Base-by-base conservation (phyloP, 1,140 invertebrate genomes). In the Euwallacea similis region DNA sequence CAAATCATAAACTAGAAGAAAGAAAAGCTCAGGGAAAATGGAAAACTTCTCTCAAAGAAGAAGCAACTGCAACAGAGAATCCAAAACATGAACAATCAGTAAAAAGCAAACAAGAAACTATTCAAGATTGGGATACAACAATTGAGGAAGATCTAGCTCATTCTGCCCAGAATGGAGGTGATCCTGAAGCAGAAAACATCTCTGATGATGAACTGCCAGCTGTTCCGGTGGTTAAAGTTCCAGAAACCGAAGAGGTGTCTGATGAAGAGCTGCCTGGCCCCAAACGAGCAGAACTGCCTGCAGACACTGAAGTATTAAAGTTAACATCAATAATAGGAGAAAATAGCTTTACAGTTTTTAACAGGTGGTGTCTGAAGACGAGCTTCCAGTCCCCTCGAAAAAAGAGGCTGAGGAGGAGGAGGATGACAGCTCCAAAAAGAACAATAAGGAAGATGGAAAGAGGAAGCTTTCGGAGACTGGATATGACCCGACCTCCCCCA, bases 401-500 rank as follows among this genome's bases (percentile, higher is more conserved):
- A 82, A 84, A 59, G 65, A 71, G 7, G 59, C 10, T 16, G 67
- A 68, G 46, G 58, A 67, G 2, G 61, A 71, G 7, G 21, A 33
- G 21, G 21, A 33, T 2, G 21, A 33, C 16, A 47, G 46, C 2
- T 21, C 61, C 11, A 33, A 9, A 9, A 73, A 73, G 54, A 33
- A 33, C 21, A 33, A 33, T 33, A 76, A 75, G 61, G 74, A 76
- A n/a, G 66, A 79, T 80, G 76, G 79, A 10, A 89, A 89, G 79
- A 81, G 87, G 47, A 88, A 88, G 77, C 76, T 86, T 33, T 81
- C 81, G 1, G 85, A 85, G 62, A 86, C 86, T 58, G 89, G 91
- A 71, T 92, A 92, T 76, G 91, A 93, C 83, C 90, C 90, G 0
- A 88, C 88, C 54, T 92, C 91, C 59, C 91, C 91, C 1, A 92